Base-by-base conservation (phyloP, 2,888 invertebrate species). In the Palloptera scutellata region DNA sequence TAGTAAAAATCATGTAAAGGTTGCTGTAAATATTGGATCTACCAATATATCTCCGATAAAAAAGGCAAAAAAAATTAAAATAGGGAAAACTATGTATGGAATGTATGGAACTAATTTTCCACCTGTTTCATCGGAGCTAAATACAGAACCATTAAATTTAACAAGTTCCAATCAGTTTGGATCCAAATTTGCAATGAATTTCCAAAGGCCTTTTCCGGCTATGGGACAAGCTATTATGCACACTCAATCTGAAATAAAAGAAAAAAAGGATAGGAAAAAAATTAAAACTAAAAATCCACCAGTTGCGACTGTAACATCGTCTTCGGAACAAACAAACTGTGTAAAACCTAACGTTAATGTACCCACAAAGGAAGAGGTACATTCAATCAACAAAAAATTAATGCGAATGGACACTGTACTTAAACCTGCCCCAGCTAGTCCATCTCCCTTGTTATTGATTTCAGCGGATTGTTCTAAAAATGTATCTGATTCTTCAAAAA, bases 381-480 rank as follows among this genome's bases (percentile, higher is more conserved):
- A 73, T 60, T 74, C 75, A 4, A 76, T 78, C 43, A 86, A 74
- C 84, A 86, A 78, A 78, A 85, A 74, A 77, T 86, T 84, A 82
- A 86, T 83, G 87, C 87, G 84, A 85, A 78, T 78, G 75, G 78
- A 79, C 53, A 79, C 77, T 6, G 74, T 79, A 48, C 64, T 78
- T n/a, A 75, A 76, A 42, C 68, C 77, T 10, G 71, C 76, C 12
- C 74, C 74, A 80, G 78, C 80, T 74, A 75, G 61, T 71, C 76
- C 84, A 19, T 9, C n/a, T n/a, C n/a, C 48, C 10, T 41, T 10
- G 40, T 10, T 2, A 60, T 54, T 9, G 68, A 66, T 54, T 52
- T 52, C 45, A 12, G 9, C 8, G 11, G 55, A 45, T 15, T 11
- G 40, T 61, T 8, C 12, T 3, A 30, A 63, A 40, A 12, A 30